phyloP scores from a whole-genome alignment of 1,140 invertebrate species.

The Leptopilina boulardi region DNA sequence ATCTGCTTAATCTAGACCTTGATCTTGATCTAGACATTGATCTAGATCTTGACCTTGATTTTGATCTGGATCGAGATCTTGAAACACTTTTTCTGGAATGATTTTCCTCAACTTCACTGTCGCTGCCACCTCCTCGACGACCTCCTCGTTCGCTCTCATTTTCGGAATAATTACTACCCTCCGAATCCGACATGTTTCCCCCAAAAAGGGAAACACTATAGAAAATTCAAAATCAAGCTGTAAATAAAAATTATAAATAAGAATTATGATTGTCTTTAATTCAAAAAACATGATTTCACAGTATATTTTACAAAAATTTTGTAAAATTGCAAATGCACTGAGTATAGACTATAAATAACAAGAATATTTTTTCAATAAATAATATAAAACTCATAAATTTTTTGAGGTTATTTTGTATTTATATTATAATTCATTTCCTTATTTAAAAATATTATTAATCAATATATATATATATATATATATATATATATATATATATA shows the following conservation, averaged over 20 bases:
- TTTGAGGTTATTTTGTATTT: too few relatives aligned
- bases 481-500: too few relatives aligned
- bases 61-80: slow-evolving; percentile 54
- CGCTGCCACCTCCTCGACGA: slow-evolving; percentile 46
- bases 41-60: slow-evolving; percentile 45
- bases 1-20: slow-evolving; percentile 12
- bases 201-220: neutral
- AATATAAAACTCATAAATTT: too few relatives aligned
- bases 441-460: too few relatives aligned
- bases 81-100: slow-evolving; percentile 55
- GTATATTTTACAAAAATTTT: too few relatives aligned
- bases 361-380: too few relatives aligned
- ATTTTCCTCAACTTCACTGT: slow-evolving; percentile 57
- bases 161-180: slow-evolving; percentile 64
- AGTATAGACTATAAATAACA: too few relatives aligned
- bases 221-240: neutral
- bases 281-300: too few relatives aligned
- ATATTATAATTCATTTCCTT: too few relatives aligned
- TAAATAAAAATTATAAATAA: neutral
- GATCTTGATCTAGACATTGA: slow-evolving; percentile 47
- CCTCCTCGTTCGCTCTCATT: slow-evolving; percentile 59
- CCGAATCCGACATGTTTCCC: slow-evolving; percentile 65
- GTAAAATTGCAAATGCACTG: too few relatives aligned
- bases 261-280: neutral
- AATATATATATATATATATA: too few relatives aligned